Base-by-base conservation (phyloP, 2,888 invertebrate species). In the Creontiades dilutus region DNA sequence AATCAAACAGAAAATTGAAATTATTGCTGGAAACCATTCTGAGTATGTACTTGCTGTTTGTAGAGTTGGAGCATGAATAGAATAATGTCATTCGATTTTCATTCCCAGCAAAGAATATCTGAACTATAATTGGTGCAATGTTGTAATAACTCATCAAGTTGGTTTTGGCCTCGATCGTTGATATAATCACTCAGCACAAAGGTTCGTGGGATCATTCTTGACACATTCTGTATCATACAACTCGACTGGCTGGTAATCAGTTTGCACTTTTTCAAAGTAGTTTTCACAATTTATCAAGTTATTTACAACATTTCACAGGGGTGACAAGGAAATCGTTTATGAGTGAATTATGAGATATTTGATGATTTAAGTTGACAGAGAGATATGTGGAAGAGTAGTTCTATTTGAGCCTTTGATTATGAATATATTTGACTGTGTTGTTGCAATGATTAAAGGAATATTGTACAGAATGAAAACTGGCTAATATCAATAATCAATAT, bases 61-160 rank as follows among this genome's bases (percentile, higher is more conserved):
- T 19, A 23, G 57, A 68, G 68, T 68, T 23, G 68, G 9, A 68
- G 68, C 68, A 68, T n/a, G 61, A 61, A 61, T 61, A 16, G n/a
- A 19, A 61, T 5, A 16, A 19, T n/a, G 12, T 57, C 11, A 57
- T 13, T 13, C 4, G 16, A 61, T 3, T 61, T 11, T 19, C 3
- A 19, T 37, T 37, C 37, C 37, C 37, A 52, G 14, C 16, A 61
- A 19, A 61, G 3, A n/a, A 9, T 61, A 61, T n/a, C 61, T 61
- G 19, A n/a, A 9, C 9, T n/a, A 3, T 16, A n/a, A 61, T 19
- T 61, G 0, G n/a, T 61, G 61, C 61, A 61, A 11, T 23, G 23
- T 4, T 37, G 37, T 37, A 37, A 7, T 16, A 57, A 4, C 12
- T 1, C 23, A 68, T 12, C 68, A 68, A 68, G 68, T 68, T 68